Conservation (phyloP, 1,140 invertebrate species). For the Plutomurus gul region DNA sequence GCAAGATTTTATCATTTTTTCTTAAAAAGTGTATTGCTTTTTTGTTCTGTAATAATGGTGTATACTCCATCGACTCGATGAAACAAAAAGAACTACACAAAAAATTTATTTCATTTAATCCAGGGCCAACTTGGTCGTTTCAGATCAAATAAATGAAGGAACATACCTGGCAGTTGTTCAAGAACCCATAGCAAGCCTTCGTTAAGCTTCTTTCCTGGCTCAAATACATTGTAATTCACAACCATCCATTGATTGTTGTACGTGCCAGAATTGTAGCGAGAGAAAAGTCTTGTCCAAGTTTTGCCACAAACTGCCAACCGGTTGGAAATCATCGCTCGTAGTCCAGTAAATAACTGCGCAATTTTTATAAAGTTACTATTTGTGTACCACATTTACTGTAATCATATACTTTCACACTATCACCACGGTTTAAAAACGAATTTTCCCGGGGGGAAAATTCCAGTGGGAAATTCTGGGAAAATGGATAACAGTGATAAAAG, state of each 20-base stretch:
- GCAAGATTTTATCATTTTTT: too few species aligned
- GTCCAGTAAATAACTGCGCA: conserved; percentile 71
- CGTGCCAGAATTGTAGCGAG: conserved; percentile 75
- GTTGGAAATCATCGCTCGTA: conserved; percentile 84
- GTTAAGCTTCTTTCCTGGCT: conserved; percentile 60
- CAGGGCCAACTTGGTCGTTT: too few species aligned
- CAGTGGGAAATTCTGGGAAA: too few species aligned
- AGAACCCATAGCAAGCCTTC: conserved; percentile 73
- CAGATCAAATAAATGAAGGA: neutral
- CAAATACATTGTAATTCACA: conserved; percentile 72
- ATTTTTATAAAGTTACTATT: conserved; percentile 20
- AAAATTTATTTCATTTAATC: too few species aligned
- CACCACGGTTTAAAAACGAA: too few species aligned
- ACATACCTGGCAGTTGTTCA: conserved; percentile 77
- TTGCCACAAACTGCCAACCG: conserved; percentile 72
- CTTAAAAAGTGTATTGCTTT: too few species aligned
- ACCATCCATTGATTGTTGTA: conserved; percentile 89
- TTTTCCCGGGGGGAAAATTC: too few species aligned
- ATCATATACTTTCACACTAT: conserved; percentile 18
- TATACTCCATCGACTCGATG: too few species aligned
- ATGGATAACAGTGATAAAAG: too few species aligned
- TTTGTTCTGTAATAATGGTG: too few species aligned
- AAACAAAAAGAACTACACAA: too few species aligned
- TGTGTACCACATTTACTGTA: too few species aligned
- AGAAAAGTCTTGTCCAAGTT: conserved; percentile 71